Evolutionary conservation across 2,888 invertebrate genomes (phyloP).

Genomic region (Dysmachus trigonus): DNA sequence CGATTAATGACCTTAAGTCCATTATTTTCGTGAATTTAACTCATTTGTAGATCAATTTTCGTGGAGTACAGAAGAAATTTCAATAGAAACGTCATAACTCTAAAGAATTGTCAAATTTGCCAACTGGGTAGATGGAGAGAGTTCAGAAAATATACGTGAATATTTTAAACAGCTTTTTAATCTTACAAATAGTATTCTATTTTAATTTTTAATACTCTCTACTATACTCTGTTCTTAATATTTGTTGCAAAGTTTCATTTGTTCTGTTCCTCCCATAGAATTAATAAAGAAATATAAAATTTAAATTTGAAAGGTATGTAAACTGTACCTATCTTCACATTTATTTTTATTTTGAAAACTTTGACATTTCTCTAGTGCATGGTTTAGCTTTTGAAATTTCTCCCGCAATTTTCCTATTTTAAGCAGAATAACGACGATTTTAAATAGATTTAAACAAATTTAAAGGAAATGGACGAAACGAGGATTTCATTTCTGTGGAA

Average conservation of each 20-base stretch:
- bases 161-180: no score
- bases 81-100: background rate
- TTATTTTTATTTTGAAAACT: background rate
- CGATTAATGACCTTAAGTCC: constrained; percentile 53
- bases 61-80: background rate
- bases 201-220: no score
- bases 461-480: background rate
- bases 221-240: no score
- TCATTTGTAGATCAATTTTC: background rate
- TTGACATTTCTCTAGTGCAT: background rate
- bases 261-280: no score
- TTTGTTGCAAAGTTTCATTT: no score
- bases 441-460: background rate
- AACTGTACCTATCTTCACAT: background rate
- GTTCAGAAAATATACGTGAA: background rate
- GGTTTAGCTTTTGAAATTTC: no score
- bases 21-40: constrained; percentile 37
- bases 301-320: background rate
- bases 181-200: no score
- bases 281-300: no score
- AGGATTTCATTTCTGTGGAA: constrained; percentile 37
- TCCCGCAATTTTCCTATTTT: no score
- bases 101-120: background rate
- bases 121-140: background rate
- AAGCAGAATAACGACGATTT: no score